These are phyloP conservation scores for Saxidomus purpurata DNA, from an alignment of 1,140 invertebrate genomes.

Conservation along the genomic window DNA sequence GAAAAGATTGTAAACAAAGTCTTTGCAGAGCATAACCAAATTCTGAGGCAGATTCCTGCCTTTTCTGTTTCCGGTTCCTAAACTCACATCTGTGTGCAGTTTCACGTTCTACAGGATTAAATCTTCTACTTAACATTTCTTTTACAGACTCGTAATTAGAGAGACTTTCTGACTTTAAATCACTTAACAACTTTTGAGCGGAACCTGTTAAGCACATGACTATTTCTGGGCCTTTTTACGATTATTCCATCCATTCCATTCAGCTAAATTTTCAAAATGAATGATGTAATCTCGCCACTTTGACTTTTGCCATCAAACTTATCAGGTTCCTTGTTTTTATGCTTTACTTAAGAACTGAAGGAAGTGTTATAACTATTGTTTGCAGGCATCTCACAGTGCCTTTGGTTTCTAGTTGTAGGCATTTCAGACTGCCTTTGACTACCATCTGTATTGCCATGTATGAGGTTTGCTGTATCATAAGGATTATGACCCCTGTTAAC, in stretches of 20 bases:
- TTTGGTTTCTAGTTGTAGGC: no score
- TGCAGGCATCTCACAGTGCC: no score
- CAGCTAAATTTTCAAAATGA: no score
- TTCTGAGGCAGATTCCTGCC: constrained; percentile 8
- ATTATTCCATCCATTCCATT: no score
- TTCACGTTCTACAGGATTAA: constrained; percentile 51
- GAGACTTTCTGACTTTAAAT: background rate
- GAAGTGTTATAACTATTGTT: no score
- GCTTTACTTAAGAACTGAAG: background rate
- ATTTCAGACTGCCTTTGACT: no score
- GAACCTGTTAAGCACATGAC: background rate
- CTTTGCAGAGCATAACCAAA: no score
- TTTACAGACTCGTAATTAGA: background rate
- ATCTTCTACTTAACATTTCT: background rate
- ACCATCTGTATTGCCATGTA: no score
- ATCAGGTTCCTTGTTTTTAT: background rate
- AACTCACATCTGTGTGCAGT: constrained; percentile 58
- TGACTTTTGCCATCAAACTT: background rate
- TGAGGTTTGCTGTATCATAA: no score
- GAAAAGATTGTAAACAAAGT: no score
- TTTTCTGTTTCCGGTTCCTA: background rate
- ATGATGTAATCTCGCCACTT: background rate
- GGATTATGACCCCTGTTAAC: no score
- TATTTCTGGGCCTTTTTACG: background rate
- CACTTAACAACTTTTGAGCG: constrained; percentile 41